phyloP scores from a whole-genome alignment of 2,113 vertebrate species.

The Vanacampus margaritifer region DNA sequence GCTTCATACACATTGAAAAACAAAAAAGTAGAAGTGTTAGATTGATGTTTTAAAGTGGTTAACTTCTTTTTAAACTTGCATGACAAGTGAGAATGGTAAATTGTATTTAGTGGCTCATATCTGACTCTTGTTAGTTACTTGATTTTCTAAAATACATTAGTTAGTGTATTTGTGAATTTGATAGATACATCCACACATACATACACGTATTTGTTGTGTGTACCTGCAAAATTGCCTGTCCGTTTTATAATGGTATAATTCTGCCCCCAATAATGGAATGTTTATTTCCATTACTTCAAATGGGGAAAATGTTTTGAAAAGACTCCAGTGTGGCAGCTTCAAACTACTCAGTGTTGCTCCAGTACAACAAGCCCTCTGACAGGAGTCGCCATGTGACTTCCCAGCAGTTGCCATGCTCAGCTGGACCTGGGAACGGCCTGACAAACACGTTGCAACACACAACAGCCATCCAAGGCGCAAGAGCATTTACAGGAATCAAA shows the following conservation, averaged over 20 bases:
- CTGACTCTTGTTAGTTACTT: background rate
- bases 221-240: too few relatives aligned
- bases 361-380: constrained; percentile 38
- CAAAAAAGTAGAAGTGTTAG: background rate
- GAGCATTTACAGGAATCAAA: background rate
- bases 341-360: constrained; percentile 1
- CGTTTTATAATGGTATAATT: too few relatives aligned
- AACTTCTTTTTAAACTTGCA: too few relatives aligned
- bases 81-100: background rate
- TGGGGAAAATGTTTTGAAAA: background rate
- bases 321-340: background rate
- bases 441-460: constrained; percentile 46
- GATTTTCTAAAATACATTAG: too few relatives aligned
- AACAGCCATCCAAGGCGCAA: background rate
- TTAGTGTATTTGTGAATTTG: too few relatives aligned
- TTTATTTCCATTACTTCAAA: background rate
- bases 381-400: constrained; percentile 51
- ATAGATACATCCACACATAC: too few relatives aligned
- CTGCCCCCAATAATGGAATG: too few relatives aligned
- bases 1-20: background rate
- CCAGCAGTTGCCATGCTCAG: constrained; percentile 46
- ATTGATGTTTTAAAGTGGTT: background rate
- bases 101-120: background rate
- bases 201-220: too few relatives aligned
- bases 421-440: constrained; percentile 44